Percentiles rank a stretch among this genome's conserved stretches.
phyloP scores from a whole-genome alignment of 2,888 invertebrate genomes.

The Celastrina argiolus region DNA sequence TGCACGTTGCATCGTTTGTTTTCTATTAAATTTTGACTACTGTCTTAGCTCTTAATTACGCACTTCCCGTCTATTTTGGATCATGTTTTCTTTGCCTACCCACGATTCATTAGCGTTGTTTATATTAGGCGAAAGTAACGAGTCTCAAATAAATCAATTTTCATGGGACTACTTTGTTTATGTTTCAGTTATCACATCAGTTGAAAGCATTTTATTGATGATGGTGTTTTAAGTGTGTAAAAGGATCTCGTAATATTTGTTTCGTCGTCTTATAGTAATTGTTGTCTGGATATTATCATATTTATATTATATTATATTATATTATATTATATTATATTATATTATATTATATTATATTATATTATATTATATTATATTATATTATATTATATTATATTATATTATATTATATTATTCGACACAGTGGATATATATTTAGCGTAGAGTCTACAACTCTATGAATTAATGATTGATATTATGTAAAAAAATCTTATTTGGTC shows the following conservation, averaged over 20 bases:
- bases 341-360: too few species aligned
- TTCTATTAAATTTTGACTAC: constrained; percentile 24
- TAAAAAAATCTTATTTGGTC: too few species aligned
- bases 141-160: constrained; percentile 5
- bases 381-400: too few species aligned
- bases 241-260: background rate
- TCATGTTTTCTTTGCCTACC: background rate
- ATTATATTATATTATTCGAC: too few species aligned
- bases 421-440: too few species aligned
- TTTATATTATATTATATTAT: too few species aligned
- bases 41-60: constrained; percentile 11
- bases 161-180: background rate
- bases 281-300: background rate
- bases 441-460: too few species aligned
- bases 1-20: constrained; percentile 24
- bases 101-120: constrained; percentile 1
- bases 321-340: too few species aligned
- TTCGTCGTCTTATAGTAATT: background rate
- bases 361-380: too few species aligned
- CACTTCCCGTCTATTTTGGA: constrained; percentile 15
- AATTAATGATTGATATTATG: too few species aligned
- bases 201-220: background rate
- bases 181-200: background rate
- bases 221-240: background rate
- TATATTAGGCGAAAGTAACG: background rate